Conservation (phyloP, 2,113 vertebrate genomes). For the Thomomys bottae region DNA sequence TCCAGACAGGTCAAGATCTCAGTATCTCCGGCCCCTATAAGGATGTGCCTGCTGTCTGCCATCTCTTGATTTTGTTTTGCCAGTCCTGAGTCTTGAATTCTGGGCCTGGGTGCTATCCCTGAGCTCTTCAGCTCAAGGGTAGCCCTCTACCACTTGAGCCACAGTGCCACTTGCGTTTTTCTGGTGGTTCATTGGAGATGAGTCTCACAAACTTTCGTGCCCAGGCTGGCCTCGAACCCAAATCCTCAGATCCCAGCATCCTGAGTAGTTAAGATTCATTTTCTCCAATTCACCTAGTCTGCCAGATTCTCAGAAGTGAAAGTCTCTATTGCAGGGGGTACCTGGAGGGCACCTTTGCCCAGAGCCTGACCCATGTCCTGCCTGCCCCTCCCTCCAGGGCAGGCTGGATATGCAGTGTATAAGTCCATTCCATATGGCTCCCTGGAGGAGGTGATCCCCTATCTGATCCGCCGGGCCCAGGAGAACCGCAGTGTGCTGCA, state of each 20-base stretch:
- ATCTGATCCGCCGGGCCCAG: conserved; percentile 92
- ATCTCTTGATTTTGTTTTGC: not conserved
- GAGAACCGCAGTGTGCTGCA: conserved; percentile 91
- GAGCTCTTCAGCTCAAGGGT: too few species aligned
- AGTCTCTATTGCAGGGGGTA: not conserved
- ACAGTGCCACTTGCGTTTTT: too few species aligned
- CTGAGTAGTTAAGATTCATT: too few species aligned
- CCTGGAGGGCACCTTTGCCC: not conserved
- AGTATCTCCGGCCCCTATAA: rapidly evolving
- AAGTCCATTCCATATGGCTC: conserved; percentile 94
- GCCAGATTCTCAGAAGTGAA: not conserved
- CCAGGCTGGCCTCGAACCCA: too few species aligned
- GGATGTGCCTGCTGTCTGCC: not conserved
- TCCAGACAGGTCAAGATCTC: not conserved
- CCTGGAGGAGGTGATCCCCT: conserved; percentile 92
- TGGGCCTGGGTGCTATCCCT: too few species aligned
- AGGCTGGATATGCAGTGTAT: conserved; percentile 90
- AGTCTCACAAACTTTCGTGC: too few species aligned
- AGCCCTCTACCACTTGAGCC: too few species aligned
- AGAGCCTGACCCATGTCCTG: not conserved
- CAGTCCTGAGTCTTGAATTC: too few species aligned
- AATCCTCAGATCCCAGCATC: too few species aligned
- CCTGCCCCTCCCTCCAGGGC: conserved; percentile 79
- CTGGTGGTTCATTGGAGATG: too few species aligned
- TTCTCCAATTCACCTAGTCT: not conserved